Conservation (phyloP, 2,888 invertebrate genomes). For the Eristalis tenax region DNA sequence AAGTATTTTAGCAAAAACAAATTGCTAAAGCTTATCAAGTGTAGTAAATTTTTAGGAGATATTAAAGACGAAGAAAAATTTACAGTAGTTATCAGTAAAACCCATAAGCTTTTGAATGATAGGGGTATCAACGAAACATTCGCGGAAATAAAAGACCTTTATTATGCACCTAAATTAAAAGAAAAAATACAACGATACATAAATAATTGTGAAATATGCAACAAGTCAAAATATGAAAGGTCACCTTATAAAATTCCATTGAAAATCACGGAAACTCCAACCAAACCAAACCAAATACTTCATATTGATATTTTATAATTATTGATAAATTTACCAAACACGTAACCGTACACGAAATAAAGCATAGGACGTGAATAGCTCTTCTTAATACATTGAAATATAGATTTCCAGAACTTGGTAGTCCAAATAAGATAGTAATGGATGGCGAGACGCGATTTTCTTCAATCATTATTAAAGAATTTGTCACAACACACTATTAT, state of each 20-base stretch:
- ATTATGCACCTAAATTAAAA: conserved; percentile 39
- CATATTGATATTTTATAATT: too few species aligned
- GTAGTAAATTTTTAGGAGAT: conserved; percentile 36
- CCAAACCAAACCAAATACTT: too few species aligned
- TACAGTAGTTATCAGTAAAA: neutral
- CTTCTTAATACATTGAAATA: conserved; percentile 35
- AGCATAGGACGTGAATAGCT: conserved; percentile 40
- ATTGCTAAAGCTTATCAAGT: conserved; percentile 29
- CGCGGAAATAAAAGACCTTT: conserved; percentile 27
- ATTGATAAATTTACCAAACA: too few species aligned
- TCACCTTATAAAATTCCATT: too few species aligned
- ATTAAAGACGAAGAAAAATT: conserved; percentile 42
- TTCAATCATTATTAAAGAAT: conserved; percentile 20
- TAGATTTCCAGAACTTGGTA: conserved; percentile 37
- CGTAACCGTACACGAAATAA: conserved; percentile 23
- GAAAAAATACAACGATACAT: conserved; percentile 20
- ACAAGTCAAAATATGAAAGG: too few species aligned
- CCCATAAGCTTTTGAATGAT: conserved; percentile 26
- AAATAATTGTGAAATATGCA: too few species aligned
- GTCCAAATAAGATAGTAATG: conserved; percentile 32
- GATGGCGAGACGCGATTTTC: conserved; percentile 26
- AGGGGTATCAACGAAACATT: conserved; percentile 40
- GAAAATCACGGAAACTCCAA: too few species aligned
- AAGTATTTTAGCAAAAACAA: conserved; percentile 43
- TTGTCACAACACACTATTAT: too few species aligned